Percentiles rank a stretch among this genome's conserved stretches.
phyloP scores from a whole-genome alignment of 30 jellyfish, hydroid and myxozoan genomes.

The Aurelia sp. region DNA sequence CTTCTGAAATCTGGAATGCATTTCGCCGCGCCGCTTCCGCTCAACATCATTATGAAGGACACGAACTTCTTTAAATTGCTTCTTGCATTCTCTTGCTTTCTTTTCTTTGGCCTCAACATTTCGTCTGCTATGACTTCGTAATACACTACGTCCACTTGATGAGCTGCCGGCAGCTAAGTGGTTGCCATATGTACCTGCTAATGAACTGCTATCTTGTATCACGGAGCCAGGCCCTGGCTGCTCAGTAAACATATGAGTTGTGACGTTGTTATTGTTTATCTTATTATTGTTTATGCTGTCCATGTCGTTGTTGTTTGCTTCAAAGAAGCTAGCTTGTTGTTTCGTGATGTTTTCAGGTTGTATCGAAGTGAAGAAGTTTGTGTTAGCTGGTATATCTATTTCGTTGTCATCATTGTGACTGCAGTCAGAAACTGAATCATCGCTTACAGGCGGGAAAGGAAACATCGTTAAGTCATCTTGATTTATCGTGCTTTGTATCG shows the following conservation, averaged over 20 bases:
- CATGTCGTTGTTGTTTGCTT: slow-evolving; percentile 32
- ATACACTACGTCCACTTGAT: neutral
- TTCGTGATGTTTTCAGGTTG: slow-evolving; percentile 27
- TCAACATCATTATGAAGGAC: slow-evolving; percentile 74
- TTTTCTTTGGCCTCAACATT: slow-evolving; percentile 10
- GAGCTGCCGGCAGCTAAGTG: slow-evolving; percentile 27
- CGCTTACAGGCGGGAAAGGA: slow-evolving; percentile 82
- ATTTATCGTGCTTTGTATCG: slow-evolving; percentile 61
- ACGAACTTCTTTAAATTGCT: slow-evolving; percentile 69
- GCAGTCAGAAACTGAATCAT: slow-evolving; percentile 73
- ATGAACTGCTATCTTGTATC: slow-evolving; percentile 18
- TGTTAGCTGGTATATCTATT: slow-evolving; percentile 23
- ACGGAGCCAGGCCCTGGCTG: slow-evolving; percentile 45
- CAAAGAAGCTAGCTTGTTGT: slow-evolving; percentile 2
- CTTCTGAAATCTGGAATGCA: slow-evolving; percentile 76
- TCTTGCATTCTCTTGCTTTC: slow-evolving; percentile 25
- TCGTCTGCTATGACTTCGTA: slow-evolving; percentile 20
- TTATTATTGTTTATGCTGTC: neutral
- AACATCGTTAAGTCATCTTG: slow-evolving; percentile 80
- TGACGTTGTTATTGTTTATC: neutral
- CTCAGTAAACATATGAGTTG: slow-evolving; percentile 5
- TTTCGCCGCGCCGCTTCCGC: slow-evolving; percentile 73
- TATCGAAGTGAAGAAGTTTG: slow-evolving; percentile 40
- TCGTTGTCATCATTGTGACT: slow-evolving; percentile 68
- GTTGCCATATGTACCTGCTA: slow-evolving; percentile 9